A percentile compares a stretch with the other conserved stretches of the same genome.
Evolutionary conservation across 2,113 vertebrate genomes (phyloP).

Genomic region (Chlorodrepanis virens): DNA sequence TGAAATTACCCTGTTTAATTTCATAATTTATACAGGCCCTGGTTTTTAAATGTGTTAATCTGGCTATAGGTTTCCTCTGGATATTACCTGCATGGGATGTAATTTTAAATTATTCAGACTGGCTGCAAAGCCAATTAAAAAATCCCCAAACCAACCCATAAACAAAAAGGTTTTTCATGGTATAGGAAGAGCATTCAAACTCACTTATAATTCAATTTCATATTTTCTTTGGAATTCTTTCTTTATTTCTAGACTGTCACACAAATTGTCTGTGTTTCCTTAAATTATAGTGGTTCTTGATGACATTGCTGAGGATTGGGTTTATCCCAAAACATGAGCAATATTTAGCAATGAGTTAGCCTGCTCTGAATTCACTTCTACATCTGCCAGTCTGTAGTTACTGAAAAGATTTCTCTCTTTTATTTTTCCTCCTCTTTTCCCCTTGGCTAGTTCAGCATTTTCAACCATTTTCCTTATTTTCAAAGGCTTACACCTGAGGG

Average conservation of each 20-base stretch:
- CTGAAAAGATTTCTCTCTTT: constrained; percentile 28
- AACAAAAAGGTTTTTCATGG: neutral
- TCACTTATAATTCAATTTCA: neutral
- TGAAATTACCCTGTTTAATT: neutral
- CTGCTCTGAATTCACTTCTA: constrained; percentile 51
- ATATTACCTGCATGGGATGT: neutral
- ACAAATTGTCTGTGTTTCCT: neutral
- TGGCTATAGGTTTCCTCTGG: neutral
- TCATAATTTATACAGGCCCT: neutral
- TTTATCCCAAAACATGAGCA: neutral
- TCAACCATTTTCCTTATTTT: constrained; percentile 48
- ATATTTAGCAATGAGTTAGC: neutral
- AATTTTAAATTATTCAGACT: neutral
- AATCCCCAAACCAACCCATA: neutral
- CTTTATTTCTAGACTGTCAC: neutral
- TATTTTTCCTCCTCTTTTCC: constrained; percentile 22
- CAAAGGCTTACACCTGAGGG: constrained; percentile 46
- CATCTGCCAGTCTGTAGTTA: constrained; percentile 16
- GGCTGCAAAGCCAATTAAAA: neutral
- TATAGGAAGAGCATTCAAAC: neutral
- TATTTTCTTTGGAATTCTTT: neutral
- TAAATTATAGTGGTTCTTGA: neutral
- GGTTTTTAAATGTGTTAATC: neutral
- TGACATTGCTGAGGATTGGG: neutral
- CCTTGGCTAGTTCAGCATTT: constrained; percentile 47